A percentile compares a stretch with the other conserved stretches of the same genome.
Conservation (phyloP, 1,140 invertebrate species). For the Brachionus koreanus region DNA sequence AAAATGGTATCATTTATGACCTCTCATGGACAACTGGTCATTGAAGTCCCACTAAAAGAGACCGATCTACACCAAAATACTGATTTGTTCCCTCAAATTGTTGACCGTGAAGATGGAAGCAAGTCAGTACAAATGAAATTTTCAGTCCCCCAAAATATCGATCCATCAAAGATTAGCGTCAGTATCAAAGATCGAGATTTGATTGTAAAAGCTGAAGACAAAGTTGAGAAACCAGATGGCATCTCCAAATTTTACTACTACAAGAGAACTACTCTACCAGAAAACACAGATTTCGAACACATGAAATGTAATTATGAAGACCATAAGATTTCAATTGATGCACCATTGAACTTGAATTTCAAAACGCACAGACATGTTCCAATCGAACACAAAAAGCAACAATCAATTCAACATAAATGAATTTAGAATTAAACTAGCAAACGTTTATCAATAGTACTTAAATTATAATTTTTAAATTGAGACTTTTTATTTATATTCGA, state of each 20-base stretch:
- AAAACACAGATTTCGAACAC: slow-evolving; percentile 36
- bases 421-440: not conserved
- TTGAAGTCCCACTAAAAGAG: slow-evolving; percentile 40
- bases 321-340: slow-evolving; percentile 29
- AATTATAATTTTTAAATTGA: not conserved
- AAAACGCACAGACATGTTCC: not conserved
- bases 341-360: slow-evolving; percentile 30
- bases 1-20: slow-evolving; percentile 40
- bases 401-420: slow-evolving; percentile 16
- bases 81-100: slow-evolving; percentile 40
- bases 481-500: not conserved
- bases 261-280: slow-evolving; percentile 32
- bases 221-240: slow-evolving; percentile 17
- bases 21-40: slow-evolving; percentile 18
- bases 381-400: slow-evolving; percentile 37
- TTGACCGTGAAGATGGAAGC: slow-evolving; percentile 8
- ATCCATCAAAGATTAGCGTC: slow-evolving; percentile 26
- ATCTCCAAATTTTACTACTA: slow-evolving; percentile 36
- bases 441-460: not conserved
- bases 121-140: slow-evolving; percentile 40
- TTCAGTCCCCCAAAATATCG: slow-evolving; percentile 30
- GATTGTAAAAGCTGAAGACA: slow-evolving; percentile 43
- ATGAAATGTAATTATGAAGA: slow-evolving; percentile 43
- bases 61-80: slow-evolving; percentile 25
- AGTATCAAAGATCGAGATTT: slow-evolving; percentile 40